Base-by-base conservation (phyloP, 2,113 vertebrate species). In the Seriola rivoliana region DNA sequence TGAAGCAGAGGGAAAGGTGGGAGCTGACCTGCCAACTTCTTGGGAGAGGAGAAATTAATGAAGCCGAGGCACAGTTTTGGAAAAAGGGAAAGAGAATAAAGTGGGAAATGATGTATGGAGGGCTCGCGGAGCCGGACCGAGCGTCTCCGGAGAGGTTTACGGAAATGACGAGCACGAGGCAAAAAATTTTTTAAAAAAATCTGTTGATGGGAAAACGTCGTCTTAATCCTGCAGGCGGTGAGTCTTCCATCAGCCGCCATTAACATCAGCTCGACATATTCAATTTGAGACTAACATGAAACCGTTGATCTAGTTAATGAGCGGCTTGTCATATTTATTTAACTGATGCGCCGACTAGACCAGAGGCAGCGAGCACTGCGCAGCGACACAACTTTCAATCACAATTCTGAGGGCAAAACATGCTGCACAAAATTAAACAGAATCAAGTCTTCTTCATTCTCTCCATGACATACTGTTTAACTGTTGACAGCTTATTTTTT, bases 21-120 rank as follows among this genome's bases (percentile, higher is more conserved):
- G 71, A 59, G 81, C 63, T 2, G 81, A 83, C 81, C 88, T 62
- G 84, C 89, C 70, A 50, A 54, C 71, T 38, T 87, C 91, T 71
- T 32, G 74, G 71, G 86, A 87, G 87, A 81, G 68, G 69, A 76
- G 76, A 71, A 90, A 91, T 87, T 80, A 89, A 92, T 89, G 80
- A 74, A 81, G 66, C 46, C 1, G 42, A 73, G 76, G 74, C 71
- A 70, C 36, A 38, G 46, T 78, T 42, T 42, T 42, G 40, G 40
- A 10, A 42, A 42, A 42, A 42, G 40, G 40, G 44, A 63, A 55
- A 58, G 78, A 71, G 88, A 86, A 82, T 50, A 85, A 85, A 71
- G 77, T 52, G 69, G 80, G 80, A 80, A 85, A 86, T 85, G 81
- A 89, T 85, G 80, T 55, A 85, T 74, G 82, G 50, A 70, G 50